Conservation (phyloP, 1,140 invertebrate species). For the Micrasema longulum region DNA sequence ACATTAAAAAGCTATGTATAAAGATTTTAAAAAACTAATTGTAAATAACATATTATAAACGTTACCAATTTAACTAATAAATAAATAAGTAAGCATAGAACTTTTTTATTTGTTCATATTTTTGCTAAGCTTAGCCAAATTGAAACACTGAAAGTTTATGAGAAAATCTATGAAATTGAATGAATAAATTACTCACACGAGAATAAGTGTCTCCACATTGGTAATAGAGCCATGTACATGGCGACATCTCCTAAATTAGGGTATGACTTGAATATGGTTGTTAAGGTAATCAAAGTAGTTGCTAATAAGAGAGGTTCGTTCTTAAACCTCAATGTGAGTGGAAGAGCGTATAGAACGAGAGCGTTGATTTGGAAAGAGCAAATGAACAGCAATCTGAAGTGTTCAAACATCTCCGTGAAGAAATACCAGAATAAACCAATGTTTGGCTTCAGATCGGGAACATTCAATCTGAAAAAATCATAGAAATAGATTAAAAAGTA, state of each 20-base stretch:
- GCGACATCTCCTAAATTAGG: constrained; percentile 95
- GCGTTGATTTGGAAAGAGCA: constrained; percentile 98
- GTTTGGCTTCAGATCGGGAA: constrained; percentile 95
- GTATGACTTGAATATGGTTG: constrained; percentile 96
- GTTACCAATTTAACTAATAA: neutral
- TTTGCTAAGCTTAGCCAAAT: too few relatives aligned
- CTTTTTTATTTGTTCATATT: too few relatives aligned
- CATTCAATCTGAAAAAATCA: constrained; percentile 79
- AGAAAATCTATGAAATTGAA: constrained; percentile 7
- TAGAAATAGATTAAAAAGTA: too few relatives aligned
- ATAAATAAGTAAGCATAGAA: neutral
- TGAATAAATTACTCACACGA: constrained; percentile 75
- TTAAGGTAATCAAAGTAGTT: constrained; percentile 85
- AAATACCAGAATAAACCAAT: constrained; percentile 99
- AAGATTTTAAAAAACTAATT: too few relatives aligned
- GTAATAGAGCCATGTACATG: constrained; percentile 90
- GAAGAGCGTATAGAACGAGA: constrained; percentile 89
- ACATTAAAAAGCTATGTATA: too few relatives aligned
- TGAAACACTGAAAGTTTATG: constrained; percentile 31
- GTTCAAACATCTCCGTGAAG: constrained; percentile 99
- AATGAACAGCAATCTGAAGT: constrained; percentile 95
- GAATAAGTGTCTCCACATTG: constrained; percentile 92
- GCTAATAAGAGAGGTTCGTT: constrained; percentile 89
- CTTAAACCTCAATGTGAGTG: constrained; percentile 86
- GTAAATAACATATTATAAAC: too few relatives aligned